Conservation (phyloP, 2,888 invertebrate genomes). For the Cremastinae sp. region DNA sequence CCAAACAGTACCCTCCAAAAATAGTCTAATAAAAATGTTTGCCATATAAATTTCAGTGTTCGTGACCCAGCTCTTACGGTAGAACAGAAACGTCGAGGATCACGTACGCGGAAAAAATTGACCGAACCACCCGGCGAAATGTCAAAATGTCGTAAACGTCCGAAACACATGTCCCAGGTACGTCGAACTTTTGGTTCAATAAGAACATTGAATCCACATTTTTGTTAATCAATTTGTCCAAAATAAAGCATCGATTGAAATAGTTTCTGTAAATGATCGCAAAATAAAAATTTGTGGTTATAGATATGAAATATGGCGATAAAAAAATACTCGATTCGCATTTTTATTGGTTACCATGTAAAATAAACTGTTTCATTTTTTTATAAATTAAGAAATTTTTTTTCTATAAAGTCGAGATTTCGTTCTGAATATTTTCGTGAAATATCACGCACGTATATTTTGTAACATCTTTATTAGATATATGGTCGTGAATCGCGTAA, state of each 20-base stretch:
- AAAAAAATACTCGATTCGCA: too few relatives aligned
- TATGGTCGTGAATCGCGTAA: too few relatives aligned
- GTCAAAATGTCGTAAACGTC: constrained; percentile 11
- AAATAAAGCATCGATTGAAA: neutral
- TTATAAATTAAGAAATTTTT: neutral
- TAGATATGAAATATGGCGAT: too few relatives aligned
- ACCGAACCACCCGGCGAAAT: constrained; percentile 1
- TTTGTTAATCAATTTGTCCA: neutral
- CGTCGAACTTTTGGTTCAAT: constrained; percentile 25
- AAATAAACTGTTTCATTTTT: neutral
- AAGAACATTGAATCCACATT: neutral
- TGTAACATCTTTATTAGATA: too few relatives aligned
- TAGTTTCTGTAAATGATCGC: neutral
- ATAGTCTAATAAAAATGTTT: too few relatives aligned
- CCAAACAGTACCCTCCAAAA: too few relatives aligned
- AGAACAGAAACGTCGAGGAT: constrained; percentile 29
- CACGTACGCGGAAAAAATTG: constrained; percentile 4
- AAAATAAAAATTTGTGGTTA: neutral
- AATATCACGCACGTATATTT: too few relatives aligned
- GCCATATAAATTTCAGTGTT: constrained; percentile 11
- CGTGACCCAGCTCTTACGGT: constrained; percentile 47
- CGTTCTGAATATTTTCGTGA: neutral
- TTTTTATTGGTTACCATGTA: too few relatives aligned
- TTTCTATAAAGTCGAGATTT: neutral
- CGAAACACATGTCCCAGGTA: constrained; percentile 66